phyloP scores from a whole-genome alignment of 1,140 invertebrate species.

The Zaprionus davidi region DNA sequence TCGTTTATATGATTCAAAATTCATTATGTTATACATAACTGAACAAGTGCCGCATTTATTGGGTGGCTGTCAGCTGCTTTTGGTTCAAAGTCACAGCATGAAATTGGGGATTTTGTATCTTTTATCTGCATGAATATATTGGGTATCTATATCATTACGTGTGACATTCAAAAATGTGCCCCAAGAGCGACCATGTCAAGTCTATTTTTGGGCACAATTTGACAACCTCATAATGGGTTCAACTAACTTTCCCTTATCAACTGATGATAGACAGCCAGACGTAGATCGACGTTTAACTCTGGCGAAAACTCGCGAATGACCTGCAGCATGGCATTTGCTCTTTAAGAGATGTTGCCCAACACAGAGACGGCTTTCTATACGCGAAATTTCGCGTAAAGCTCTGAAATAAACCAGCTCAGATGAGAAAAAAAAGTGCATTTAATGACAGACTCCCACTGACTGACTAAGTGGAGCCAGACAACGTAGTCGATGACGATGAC shows the following conservation, averaged over 20 bases:
- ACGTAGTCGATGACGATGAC: constrained; percentile 1
- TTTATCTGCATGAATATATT: constrained; percentile 12
- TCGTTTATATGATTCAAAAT: constrained; percentile 22
- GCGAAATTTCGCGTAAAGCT: constrained; percentile 53
- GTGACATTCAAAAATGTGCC: constrained; percentile 52
- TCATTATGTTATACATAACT: constrained; percentile 7
- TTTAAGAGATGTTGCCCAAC: constrained; percentile 37
- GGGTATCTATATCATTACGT: constrained; percentile 37
- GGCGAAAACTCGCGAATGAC: constrained; percentile 47
- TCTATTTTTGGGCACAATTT: constrained; percentile 57
- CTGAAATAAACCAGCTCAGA: constrained; percentile 48
- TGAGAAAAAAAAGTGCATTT: constrained; percentile 63
- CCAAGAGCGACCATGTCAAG: constrained; percentile 33
- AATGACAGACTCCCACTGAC: constrained; percentile 53
- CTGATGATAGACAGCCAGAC: constrained; percentile 40
- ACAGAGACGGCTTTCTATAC: constrained; percentile 54
- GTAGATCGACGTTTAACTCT: background rate
- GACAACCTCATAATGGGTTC: constrained; percentile 69
- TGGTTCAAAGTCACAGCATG: constrained; percentile 33
- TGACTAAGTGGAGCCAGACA: constrained; percentile 33
- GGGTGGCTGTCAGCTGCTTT: constrained; percentile 66
- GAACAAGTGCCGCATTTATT: constrained; percentile 1
- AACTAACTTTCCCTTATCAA: constrained; percentile 79
- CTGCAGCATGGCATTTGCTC: constrained; percentile 44
- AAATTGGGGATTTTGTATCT: constrained; percentile 16